Base-by-base conservation (phyloP, 2,113 vertebrate species). In the Trichomycterus rosablanca region DNA sequence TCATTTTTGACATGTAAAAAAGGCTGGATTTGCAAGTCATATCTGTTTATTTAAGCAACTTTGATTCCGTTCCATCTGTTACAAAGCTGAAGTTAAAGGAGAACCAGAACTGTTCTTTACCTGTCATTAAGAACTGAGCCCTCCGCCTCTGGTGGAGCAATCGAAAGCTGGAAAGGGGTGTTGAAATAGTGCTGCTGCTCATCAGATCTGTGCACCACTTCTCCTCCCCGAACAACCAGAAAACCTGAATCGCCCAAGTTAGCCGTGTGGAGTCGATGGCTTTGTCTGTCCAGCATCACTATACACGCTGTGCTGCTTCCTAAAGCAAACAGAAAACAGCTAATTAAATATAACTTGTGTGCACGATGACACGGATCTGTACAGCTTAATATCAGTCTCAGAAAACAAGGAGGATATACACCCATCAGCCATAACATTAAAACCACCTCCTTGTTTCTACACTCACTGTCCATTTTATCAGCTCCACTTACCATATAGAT, bases 211-310 rank as follows among this genome's bases (percentile, higher is more conserved):
- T 98, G 96, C 0, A 99, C 93, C 10, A 99, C 95, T 69, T 97
- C 93, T 8, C 96, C 96, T 2, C 88, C 95, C 55, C 96, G 85
- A 48, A 99, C 95, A 2, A 99, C 94, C 74, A 99, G 76, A 62
- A 99, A 99, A 18, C 96, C 96, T 0, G 96, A 99, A 67, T 99
- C 96, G 0, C 96, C 95, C 45, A 99, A 83, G 79, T 98, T 99
- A 16, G 94, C 95, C 0, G 95, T 94, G 72, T 97, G 94, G 59
- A 98, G 81, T 73, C 81, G 91, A 70, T 97, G 96, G 76, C 90
- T 95, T n/a, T 84, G 90, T 57, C 96, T 86, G 77, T 99, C 96
- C 79, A 99, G 78, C 54, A 97, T 90, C 5, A 98, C 92, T n/a
- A 89, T 85, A 15, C 87, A 98, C 1, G 76, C 76, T 15, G 76